These are phyloP conservation scores for Ectropis crepuscularia DNA, from an alignment of 2,888 invertebrate genomes.

Conservation along the genomic window DNA sequence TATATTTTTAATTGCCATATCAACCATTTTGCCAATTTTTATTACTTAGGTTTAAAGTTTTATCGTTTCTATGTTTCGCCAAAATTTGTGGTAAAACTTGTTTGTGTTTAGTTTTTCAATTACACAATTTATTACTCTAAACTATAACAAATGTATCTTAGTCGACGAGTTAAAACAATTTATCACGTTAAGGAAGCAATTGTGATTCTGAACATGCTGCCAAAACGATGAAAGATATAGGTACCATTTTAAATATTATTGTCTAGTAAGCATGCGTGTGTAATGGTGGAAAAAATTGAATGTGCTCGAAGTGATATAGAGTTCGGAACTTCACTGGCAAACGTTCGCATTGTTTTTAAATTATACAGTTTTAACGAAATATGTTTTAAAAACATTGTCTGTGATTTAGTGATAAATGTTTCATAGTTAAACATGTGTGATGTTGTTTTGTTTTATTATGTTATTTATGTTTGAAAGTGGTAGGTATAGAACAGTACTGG, in stretches of 20 bases:
- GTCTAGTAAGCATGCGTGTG: conserved; percentile 19
- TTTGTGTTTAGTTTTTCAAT: too few relatives aligned
- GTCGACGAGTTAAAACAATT: conserved; percentile 17
- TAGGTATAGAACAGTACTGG: background rate
- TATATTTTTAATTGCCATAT: too few relatives aligned
- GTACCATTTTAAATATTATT: conserved; percentile 37
- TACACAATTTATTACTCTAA: too few relatives aligned
- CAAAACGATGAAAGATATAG: conserved; percentile 57
- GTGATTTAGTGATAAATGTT: background rate
- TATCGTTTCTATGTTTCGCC: too few relatives aligned
- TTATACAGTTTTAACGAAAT: background rate
- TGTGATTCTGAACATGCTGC: conserved; percentile 46
- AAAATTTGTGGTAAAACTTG: too few relatives aligned
- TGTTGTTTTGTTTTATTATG: too few relatives aligned
- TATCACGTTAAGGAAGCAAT: conserved; percentile 43
- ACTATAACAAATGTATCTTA: conserved; percentile 38
- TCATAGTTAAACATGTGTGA: background rate
- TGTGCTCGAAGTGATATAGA: conserved; percentile 6
- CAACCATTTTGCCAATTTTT: too few relatives aligned
- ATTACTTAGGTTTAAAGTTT: too few relatives aligned
- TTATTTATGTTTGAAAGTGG: background rate
- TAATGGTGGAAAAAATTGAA: conserved; percentile 29
- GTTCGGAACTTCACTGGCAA: conserved; percentile 20
- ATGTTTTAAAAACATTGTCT: background rate
- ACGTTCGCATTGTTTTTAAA: background rate